A percentile compares a stretch with the other conserved stretches of the same genome.
Conservation (phyloP, 2,888 invertebrate species). For the Patella depressa region DNA sequence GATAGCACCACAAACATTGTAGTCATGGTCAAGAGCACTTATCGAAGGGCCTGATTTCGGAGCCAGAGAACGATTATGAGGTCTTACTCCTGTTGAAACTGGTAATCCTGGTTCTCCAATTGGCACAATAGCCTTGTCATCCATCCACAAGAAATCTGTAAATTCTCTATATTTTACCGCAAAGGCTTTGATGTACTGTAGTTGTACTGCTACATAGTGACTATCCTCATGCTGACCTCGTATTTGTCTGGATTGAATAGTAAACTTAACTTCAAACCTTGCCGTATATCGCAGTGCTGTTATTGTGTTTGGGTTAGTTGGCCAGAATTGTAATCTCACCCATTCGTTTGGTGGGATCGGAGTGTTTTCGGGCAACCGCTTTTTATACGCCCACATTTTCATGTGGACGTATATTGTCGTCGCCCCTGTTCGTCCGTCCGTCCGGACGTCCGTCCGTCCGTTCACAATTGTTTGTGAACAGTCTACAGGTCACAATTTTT, state of each 20-base stretch:
- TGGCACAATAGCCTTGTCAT: slow-evolving; percentile 33
- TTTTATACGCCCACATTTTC: too few species aligned
- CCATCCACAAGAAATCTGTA: slow-evolving; percentile 18
- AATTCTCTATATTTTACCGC: slow-evolving; percentile 20
- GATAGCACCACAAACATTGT: too few species aligned
- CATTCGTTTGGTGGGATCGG: slow-evolving; percentile 19
- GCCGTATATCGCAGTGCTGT: slow-evolving; percentile 17
- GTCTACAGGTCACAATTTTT: too few species aligned
- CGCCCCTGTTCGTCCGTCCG: too few species aligned
- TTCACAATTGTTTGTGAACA: too few species aligned
- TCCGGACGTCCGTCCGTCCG: too few species aligned
- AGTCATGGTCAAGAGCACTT: slow-evolving; percentile 16
- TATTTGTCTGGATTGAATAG: slow-evolving; percentile 15
- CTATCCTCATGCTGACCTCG: slow-evolving; percentile 20
- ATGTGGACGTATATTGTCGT: too few species aligned
- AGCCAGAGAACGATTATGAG: slow-evolving; percentile 16
- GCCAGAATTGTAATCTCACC: slow-evolving; percentile 21
- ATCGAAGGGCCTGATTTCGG: not conserved
- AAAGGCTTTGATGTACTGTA: slow-evolving; percentile 17
- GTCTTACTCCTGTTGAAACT: slow-evolving; percentile 18
- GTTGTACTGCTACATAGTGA: slow-evolving; percentile 1
- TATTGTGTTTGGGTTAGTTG: slow-evolving; percentile 8
- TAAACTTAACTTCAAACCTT: slow-evolving; percentile 19
- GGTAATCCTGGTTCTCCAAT: slow-evolving; percentile 26
- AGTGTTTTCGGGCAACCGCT: not conserved